Percentiles rank a stretch among this genome's conserved stretches.
Evolutionary conservation across 1,140 invertebrate genomes (phyloP).

Genomic region (Ceratina japonica): DNA sequence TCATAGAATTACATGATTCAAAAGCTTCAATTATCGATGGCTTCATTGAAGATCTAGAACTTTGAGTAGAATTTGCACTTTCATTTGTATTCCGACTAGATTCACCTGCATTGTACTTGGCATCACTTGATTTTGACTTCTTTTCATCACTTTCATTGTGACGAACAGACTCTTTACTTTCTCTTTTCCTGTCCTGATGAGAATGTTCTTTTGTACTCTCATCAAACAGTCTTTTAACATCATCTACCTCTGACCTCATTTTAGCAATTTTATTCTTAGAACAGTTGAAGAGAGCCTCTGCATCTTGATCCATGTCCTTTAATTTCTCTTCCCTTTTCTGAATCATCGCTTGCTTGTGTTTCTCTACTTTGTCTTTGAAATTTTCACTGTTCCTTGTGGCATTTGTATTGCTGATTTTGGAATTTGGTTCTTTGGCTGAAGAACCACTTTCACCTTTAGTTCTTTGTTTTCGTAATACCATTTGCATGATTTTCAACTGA

Average conservation of each 20-base stretch:
- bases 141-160: constrained; percentile 19
- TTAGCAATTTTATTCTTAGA: constrained; percentile 1
- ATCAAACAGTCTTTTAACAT: background rate
- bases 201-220: background rate
- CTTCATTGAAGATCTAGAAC: background rate
- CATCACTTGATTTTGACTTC: constrained; percentile 16
- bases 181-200: constrained; percentile 22
- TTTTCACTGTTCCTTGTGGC: background rate
- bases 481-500: constrained; percentile 73
- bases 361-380: constrained; percentile 66
- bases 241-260: constrained; percentile 8
- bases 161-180: background rate
- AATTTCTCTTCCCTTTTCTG: constrained; percentile 61
- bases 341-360: constrained; percentile 55
- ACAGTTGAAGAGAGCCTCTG: constrained; percentile 34
- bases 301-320: constrained; percentile 58
- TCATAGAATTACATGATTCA: constrained; percentile 18
- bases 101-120: background rate
- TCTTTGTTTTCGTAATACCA: constrained; percentile 69
- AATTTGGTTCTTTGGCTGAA: constrained; percentile 22
- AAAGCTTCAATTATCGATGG: constrained; percentile 36
- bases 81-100: background rate
- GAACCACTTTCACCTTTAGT: constrained; percentile 37
- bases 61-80: background rate
- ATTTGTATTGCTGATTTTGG: background rate